Base-by-base conservation (phyloP, 1,140 invertebrate species). In the Pseudomyrmex pallidus region DNA sequence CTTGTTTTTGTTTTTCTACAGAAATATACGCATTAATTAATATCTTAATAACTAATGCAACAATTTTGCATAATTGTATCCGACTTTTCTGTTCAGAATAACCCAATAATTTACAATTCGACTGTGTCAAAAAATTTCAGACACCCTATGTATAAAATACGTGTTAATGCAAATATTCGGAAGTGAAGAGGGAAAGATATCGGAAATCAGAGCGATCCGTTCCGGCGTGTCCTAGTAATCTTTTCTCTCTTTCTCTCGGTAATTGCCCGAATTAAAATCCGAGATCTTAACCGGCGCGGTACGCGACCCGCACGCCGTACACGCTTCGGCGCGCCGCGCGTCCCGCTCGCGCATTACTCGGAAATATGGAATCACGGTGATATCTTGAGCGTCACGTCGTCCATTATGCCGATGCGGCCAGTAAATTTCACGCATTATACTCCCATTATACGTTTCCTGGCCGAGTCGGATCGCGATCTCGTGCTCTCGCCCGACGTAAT, bases 381-480 rank as follows among this genome's bases (percentile, higher is more conserved):
- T 89, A 88, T 88, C 86, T 89, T 88, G 84, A 88, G 86, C 87
- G 83, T 88, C 87, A 78, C 86, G 87, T 88, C 86, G 86, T 88
- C 87, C 87, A 89, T 88, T 89, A 89, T 86, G 87, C 87, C 84
- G 87, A 89, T 89, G 87, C 87, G 87, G 82, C 87, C 87, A 85
- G 87, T 89, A 89, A 88, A 89, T 89, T 89, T 89, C 87, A 89
- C 87, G 87, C 87, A 89, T 89, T 88, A 89, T 89, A 89, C 87
- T 80, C 80, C 87, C 87, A 89, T 89, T 89, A 89, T 89, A 85
- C 84, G 87, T 89, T 89, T 89, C 87, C 87, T 88, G 87, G 73
- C 78, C 74, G 74, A 85, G 83, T 67, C 82, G 76, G 85, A 88
- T 87, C 87, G 87, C 72, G 87, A 88, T 88, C 87, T 73, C 86